phyloP scores from a whole-genome alignment of 2,888 invertebrate genomes.

The Vandiemenella viatica region DNA sequence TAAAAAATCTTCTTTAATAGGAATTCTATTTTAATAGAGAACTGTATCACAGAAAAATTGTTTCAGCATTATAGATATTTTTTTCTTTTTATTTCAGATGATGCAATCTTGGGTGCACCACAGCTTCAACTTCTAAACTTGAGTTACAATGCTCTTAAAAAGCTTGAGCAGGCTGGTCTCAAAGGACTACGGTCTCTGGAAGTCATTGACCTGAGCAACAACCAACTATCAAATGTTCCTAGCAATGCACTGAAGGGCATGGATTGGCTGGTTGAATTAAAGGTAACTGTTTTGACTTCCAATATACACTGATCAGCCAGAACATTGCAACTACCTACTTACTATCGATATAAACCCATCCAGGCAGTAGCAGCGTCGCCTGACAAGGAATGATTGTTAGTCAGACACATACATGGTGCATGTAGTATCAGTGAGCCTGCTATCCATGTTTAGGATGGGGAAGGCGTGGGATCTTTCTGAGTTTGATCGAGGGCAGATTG shows the following conservation, averaged over 20 bases:
- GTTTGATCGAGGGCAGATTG: no score
- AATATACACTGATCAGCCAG: background rate
- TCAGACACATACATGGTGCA: no score
- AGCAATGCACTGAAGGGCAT: conserved; percentile 53
- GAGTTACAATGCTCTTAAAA: conserved; percentile 62
- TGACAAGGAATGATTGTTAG: no score
- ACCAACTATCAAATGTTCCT: conserved; percentile 50
- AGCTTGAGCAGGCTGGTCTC: conserved; percentile 59
- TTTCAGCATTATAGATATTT: background rate
- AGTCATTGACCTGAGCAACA: conserved; percentile 70
- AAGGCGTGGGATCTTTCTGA: no score
- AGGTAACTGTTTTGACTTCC: conserved; percentile 29
- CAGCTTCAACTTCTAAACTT: conserved; percentile 68
- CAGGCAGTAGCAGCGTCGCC: no score
- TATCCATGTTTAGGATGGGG: no score
- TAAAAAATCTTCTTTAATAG: no score
- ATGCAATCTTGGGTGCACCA: conserved; percentile 63
- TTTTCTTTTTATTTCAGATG: conserved; percentile 24
- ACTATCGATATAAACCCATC: no score
- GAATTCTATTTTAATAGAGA: no score
- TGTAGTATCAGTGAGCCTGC: no score
- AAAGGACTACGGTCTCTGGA: conserved; percentile 61
- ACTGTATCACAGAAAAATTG: no score
- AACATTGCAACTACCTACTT: no score
- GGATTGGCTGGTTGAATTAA: conserved; percentile 75